Evolutionary conservation across 2,113 vertebrate genomes (phyloP), one percentile per base, ranked within the genome.

Genomic region (Ailurus styani): DNA sequence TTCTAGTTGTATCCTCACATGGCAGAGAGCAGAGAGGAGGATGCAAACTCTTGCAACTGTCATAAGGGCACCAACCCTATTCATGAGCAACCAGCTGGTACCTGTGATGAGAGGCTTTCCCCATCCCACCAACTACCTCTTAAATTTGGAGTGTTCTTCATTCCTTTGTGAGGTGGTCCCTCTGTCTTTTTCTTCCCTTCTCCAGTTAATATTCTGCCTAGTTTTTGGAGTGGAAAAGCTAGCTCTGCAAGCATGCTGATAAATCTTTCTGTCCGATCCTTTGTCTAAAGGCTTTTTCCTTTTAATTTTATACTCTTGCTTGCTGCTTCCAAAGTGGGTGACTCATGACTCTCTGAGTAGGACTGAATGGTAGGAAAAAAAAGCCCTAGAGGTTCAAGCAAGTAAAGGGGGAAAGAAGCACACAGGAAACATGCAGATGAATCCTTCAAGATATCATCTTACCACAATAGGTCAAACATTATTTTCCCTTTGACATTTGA

Each of bases 291-390:
- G 23, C 64, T 87, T 96, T 66, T 90, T 72, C 11, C 54, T 96
- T 97, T 87, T 50, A 62, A 95, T 90, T 96, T 97, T 70, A 87
- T 57, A 77, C 25, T 84, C 57, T 92, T 95, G 93, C 70, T 92
- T 90, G 68, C 37, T 85, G 17, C 52, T 96, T 97, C 87, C 86
- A 94, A 91, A 91, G 52, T 89, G 42, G 18, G 34, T 96, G 91
- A 95, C n/a, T 96, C 89, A 84, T 85, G 52, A 34, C 37, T 86
- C 79, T 89, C 83, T 79, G 73, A 90, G 52, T 79, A 70, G 54
- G 86, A 94, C 7, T 31, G 52, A 96, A 40, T 14, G 47, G 45
- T 95, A 89, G 37, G 37, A 60, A 91, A 87, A 82, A 79, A 55
- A 55, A 34, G 79, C 79, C 34, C 68, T 27, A 40, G 52, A 62